Percentiles rank a stretch among this genome's conserved stretches.
Evolutionary conservation across 2,888 invertebrate genomes (phyloP).

Genomic region (Empis stercorea): DNA sequence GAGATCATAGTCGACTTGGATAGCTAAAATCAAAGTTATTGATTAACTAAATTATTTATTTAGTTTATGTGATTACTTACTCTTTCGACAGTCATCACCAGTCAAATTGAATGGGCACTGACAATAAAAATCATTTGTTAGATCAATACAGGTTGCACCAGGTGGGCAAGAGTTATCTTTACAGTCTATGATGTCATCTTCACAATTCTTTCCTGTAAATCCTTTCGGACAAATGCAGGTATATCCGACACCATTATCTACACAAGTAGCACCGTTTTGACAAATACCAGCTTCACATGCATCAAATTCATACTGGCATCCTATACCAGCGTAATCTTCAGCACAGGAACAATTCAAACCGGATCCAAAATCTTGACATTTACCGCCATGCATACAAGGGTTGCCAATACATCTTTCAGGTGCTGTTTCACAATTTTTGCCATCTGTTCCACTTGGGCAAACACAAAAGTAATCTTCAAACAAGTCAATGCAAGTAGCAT

Average conservation of each 20-base stretch:
- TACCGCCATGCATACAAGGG: slow-evolving; percentile 92
- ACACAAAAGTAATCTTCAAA: slow-evolving; percentile 53
- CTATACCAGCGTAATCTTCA: slow-evolving; percentile 70
- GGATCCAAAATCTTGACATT: slow-evolving; percentile 91
- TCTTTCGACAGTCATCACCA: slow-evolving; percentile 91
- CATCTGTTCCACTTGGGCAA: slow-evolving; percentile 90
- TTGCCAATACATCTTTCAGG: slow-evolving; percentile 59
- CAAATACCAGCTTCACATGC: slow-evolving; percentile 84
- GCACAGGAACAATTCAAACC: slow-evolving; percentile 90
- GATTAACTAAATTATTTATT: neutral
- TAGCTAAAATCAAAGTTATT: slow-evolving; percentile 47
- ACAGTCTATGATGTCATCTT: slow-evolving; percentile 82
- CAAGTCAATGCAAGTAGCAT: slow-evolving; percentile 78
- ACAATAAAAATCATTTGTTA: slow-evolving; percentile 84
- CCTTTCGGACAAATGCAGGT: slow-evolving; percentile 78
- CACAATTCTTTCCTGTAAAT: slow-evolving; percentile 68
- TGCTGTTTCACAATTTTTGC: slow-evolving; percentile 92
- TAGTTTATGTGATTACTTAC: slow-evolving; percentile 47
- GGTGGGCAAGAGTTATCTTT: slow-evolving; percentile 90
- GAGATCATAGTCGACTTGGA: slow-evolving; percentile 94
- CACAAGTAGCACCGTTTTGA: slow-evolving; percentile 84
- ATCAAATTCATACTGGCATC: slow-evolving; percentile 88
- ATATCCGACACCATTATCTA: slow-evolving; percentile 74
- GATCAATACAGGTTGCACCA: slow-evolving; percentile 82
- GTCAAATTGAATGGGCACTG: slow-evolving; percentile 95